Evolutionary conservation across 2,113 vertebrate species (phyloP), one percentile per base, ranked within the genome.

Genomic region (Rana temporaria): DNA sequence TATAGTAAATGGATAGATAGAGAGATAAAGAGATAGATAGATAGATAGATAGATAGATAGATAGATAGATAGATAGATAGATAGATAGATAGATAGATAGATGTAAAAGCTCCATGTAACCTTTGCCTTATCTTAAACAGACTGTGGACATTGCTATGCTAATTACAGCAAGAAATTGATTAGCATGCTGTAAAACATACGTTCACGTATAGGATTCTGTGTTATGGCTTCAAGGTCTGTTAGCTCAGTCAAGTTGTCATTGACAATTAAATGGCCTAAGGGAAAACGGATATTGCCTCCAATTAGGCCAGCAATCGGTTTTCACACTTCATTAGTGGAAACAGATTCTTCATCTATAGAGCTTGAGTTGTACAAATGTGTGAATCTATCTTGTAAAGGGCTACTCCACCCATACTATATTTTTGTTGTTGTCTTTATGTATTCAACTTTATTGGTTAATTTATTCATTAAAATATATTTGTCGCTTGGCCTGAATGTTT

Each of bases 211-310:
- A 75, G 71, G 71, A 82, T 82, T 82, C 71, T 75, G 70, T 82
- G 71, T 82, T 75, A 82, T 65, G 71, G 71, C 53, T 82, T 82
- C 80, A 75, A 82, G 80, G 80, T 82, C 80, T 75, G 71, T 82
- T 82, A 82, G 80, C 71, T 82, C 80, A 67, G 80, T 82, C 70
- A 82, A 82, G 80, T 82, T 75, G 80, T 75, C 80, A 82, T 75
- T 82, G 80, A 74, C 80, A 82, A 82, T 82, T 82, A 82, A 82
- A 67, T 67, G 18, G 71, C 70, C 80, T 75, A 59, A 73, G 80
- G 80, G 71, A 67, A 32, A 82, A 67, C 75, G 30, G 70, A 74
- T 74, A 74, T 82, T 82, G 62, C 48, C 80, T 82, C 71, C 80
- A 82, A 82, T 82, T 82, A 82, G 52, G 34, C 80, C 48, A 82